A percentile compares a stretch with the other conserved stretches of the same genome.
These are phyloP conservation scores for Cristatella mucedo DNA, from an alignment of 2,888 invertebrate genomes.

Conservation along the genomic window DNA sequence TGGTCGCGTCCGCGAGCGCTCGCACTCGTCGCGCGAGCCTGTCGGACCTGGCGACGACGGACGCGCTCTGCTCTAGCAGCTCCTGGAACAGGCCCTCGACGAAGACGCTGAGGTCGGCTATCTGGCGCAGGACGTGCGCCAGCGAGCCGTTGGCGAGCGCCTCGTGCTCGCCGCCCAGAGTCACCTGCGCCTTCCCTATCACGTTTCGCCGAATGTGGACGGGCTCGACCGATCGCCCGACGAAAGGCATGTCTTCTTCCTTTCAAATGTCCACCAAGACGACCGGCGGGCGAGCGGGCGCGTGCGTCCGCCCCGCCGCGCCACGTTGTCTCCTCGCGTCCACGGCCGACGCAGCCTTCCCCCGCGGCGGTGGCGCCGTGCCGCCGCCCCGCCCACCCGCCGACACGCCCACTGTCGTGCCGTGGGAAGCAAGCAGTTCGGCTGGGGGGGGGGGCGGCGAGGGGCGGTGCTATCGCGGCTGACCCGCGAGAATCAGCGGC, in stretches of 20 bases:
- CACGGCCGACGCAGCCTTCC: no score
- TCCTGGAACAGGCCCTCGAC: slow-evolving; percentile 4
- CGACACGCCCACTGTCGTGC: no score
- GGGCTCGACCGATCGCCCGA: slow-evolving; percentile 1
- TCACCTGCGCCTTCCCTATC: neutral
- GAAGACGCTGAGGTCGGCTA: neutral
- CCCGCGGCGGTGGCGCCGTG: no score
- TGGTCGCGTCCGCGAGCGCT: neutral
- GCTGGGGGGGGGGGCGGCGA: no score
- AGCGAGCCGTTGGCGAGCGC: slow-evolving; percentile 2
- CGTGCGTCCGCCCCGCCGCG: no score
- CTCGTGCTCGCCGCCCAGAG: slow-evolving; percentile 5
- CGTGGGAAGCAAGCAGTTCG: no score
- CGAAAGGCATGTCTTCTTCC: slow-evolving; percentile 4
- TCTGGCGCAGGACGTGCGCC: slow-evolving; percentile 2
- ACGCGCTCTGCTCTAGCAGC: slow-evolving; percentile 1
- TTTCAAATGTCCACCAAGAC: no score
- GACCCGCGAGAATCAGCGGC: no score
- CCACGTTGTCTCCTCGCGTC: no score
- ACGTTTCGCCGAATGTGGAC: slow-evolving; percentile 6
- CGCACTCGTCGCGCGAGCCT: slow-evolving; percentile 1
- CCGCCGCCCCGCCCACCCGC: no score
- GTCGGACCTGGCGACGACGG: slow-evolving; percentile 1
- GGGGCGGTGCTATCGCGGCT: no score
- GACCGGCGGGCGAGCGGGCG: no score